These are phyloP conservation scores for Orius laevigatus DNA, from an alignment of 1,140 invertebrate genomes.

Conservation along the genomic window DNA sequence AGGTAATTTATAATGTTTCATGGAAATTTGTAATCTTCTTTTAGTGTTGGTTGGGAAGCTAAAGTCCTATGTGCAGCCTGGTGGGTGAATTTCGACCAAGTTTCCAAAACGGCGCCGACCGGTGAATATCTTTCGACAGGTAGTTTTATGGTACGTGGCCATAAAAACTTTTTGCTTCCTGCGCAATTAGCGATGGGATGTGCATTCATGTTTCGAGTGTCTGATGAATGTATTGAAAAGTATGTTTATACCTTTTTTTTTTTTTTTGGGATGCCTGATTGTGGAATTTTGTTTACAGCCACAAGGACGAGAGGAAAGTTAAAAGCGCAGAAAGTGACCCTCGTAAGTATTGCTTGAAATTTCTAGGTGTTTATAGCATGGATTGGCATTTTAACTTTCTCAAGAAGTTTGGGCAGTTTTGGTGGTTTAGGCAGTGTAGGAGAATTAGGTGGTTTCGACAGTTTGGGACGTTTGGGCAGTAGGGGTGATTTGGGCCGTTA, in stretches of 20 bases:
- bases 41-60: conserved; percentile 87
- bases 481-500: too few relatives aligned
- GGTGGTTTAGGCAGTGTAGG: too few relatives aligned
- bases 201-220: conserved; percentile 63
- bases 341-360: too few relatives aligned
- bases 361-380: too few relatives aligned
- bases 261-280: background rate
- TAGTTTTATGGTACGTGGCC: conserved; percentile 93
- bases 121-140: conserved; percentile 92
- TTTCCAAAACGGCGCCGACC: conserved; percentile 94
- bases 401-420: too few relatives aligned
- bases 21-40: conserved; percentile 20
- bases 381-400: too few relatives aligned
- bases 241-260: background rate
- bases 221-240: too few relatives aligned
- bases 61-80: conserved; percentile 89
- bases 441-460: too few relatives aligned
- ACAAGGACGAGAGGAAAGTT: conserved; percentile 49
- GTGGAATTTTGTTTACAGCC: conserved; percentile 27
- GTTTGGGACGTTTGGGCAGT: too few relatives aligned
- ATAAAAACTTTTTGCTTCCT: conserved; percentile 92
- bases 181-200: conserved; percentile 84
- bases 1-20: conserved; percentile 34
- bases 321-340: conserved; percentile 18
- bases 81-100: conserved; percentile 92